Percentiles rank a stretch among this genome's conserved stretches.
Conservation (phyloP, 2,113 vertebrate genomes). For the Hemichromis elongatus region DNA sequence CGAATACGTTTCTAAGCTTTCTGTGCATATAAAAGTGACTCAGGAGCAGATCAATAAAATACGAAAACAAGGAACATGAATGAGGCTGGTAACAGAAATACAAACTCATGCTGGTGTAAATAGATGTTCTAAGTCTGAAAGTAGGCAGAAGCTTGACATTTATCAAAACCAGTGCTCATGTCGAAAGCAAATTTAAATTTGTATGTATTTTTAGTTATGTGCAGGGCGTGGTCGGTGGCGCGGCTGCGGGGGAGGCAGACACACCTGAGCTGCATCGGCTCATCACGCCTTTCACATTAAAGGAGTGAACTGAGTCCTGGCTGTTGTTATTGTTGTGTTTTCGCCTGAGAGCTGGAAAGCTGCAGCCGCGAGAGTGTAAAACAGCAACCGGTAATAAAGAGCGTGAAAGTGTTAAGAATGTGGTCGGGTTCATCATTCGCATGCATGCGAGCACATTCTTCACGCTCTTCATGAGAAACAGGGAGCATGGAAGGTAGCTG, state of each 20-base stretch:
- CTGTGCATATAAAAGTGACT: background rate
- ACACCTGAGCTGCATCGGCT: accelerated
- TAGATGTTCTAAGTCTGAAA: background rate
- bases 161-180: background rate
- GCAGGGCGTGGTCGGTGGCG: accelerated
- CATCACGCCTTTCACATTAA: background rate
- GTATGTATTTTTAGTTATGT: background rate
- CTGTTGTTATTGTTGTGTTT: accelerated
- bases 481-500: too few relatives aligned
- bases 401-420: background rate
- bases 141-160: background rate
- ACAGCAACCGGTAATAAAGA: background rate
- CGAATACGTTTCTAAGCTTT: too few relatives aligned
- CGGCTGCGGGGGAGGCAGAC: background rate
- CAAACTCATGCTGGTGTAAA: background rate
- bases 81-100: background rate
- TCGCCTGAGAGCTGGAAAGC: background rate
- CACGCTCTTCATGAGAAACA: too few relatives aligned
- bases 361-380: background rate
- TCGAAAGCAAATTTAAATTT: background rate
- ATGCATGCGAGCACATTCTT: too few relatives aligned
- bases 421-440: accelerated
- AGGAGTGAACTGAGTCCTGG: background rate
- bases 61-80: background rate
- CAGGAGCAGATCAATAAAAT: background rate